Evolutionary conservation across 2,113 vertebrate genomes (phyloP), one percentile per base, ranked within the genome.

Genomic region (Gavialis gangeticus): DNA sequence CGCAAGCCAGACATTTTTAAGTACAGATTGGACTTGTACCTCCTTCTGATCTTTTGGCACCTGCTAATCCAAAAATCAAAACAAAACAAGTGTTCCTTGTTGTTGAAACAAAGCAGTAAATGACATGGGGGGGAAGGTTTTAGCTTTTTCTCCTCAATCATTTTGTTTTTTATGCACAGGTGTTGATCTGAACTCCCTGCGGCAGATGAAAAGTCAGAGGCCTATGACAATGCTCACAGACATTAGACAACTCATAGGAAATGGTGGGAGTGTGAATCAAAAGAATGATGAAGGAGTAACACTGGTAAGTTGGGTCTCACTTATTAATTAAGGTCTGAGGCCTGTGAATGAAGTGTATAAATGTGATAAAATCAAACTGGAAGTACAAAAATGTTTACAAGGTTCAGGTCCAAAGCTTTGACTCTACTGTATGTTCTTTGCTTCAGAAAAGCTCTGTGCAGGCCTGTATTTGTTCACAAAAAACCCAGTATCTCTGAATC

Each of bases 281-380:
- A 96, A 98, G 94, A 99, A 98, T 12, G 98, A 99, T 10, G 98
- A 99, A 0, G 99, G 99, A 16, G 98, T 99, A 78, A 99, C 99
- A 10, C 96, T 99, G 98, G 99, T 99, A 95, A 98, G 98, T 96
- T 22, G 56, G 58, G 79, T 12, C 28, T 22, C 14, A 16, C 58
- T 30, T 24, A 11, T 28, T 76, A 67, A 46, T 30, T 22, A 73
- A 37, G 28, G 28, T 75, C 24, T 16, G 19, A 75, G 58, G 6
- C 24, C 25, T 66, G 46, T 84, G 66, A 79, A 62, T n/a, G 17
- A 75, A 2, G 14, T 34, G 3, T 19, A 15, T 30, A 27, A 21
- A 21, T 1, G 5, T 66, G 54, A 46, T 22, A 24, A 3, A 25
- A 79, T 13, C 30, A 27, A 37, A 28, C 30, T 25, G 10, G 30